Conservation (phyloP, 2,888 invertebrate species). For the Apamea anceps region DNA sequence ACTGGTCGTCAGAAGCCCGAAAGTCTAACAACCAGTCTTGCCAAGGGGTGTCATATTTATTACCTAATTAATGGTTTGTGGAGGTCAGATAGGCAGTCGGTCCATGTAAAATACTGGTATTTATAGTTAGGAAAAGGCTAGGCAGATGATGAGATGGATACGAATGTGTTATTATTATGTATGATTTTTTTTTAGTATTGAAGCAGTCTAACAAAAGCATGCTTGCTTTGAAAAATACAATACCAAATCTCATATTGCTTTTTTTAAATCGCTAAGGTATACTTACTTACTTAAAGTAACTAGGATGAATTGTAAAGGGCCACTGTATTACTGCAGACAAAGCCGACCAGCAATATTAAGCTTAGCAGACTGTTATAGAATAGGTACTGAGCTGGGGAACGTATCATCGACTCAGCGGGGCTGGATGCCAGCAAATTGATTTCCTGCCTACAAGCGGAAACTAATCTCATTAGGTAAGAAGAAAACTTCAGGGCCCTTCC, state of each 20-base stretch:
- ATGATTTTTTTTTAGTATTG: neutral
- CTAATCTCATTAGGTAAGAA: slow-evolving; percentile 72
- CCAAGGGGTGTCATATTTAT: no score
- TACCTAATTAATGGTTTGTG: no score
- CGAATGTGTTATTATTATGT: neutral
- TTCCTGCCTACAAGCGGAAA: slow-evolving; percentile 73
- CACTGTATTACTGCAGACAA: slow-evolving; percentile 14
- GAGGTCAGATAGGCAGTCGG: no score
- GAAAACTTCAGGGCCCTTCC: slow-evolving; percentile 63
- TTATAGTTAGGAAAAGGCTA: no score
- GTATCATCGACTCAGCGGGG: slow-evolving; percentile 56
- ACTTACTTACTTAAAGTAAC: neutral
- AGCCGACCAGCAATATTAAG: slow-evolving; percentile 35
- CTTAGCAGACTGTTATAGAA: slow-evolving; percentile 36
- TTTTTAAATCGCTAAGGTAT: neutral
- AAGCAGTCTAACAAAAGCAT: neutral
- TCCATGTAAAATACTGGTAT: no score
- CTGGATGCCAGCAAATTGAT: slow-evolving; percentile 79
- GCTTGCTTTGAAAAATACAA: neutral
- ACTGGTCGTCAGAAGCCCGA: no score
- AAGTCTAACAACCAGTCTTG: no score
- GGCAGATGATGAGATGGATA: no score
- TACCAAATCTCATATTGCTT: neutral
- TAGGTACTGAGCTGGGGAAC: slow-evolving; percentile 34
- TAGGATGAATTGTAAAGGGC: slow-evolving; percentile 3